phyloP scores from a whole-genome alignment of 1,140 invertebrate genomes.

The Drosophila tristis region DNA sequence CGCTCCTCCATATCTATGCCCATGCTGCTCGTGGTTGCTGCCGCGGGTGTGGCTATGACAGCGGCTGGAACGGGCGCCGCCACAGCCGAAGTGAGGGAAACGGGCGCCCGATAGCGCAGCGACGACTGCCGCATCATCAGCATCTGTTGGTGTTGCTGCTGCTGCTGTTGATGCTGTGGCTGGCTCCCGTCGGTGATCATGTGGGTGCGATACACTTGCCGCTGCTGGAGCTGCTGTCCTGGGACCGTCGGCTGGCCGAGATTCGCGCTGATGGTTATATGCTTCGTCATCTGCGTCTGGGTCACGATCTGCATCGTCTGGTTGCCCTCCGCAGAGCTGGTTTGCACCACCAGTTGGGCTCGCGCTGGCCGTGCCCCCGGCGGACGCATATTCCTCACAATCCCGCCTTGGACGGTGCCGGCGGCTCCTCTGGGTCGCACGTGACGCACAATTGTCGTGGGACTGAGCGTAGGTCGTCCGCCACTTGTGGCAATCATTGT shows the following conservation, averaged over 20 bases:
- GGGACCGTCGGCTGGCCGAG: slow-evolving; percentile 51
- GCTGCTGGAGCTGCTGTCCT: slow-evolving; percentile 39
- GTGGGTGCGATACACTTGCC: slow-evolving; percentile 58
- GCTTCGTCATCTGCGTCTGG: slow-evolving; percentile 52
- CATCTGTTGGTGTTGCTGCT: slow-evolving; percentile 60
- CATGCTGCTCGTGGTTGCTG: slow-evolving; percentile 23
- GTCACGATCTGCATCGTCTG: slow-evolving; percentile 72
- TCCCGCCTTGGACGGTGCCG: slow-evolving; percentile 20
- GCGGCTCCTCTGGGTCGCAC: slow-evolving; percentile 56
- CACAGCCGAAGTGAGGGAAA: slow-evolving; percentile 4
- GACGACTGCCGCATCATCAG: slow-evolving; percentile 60
- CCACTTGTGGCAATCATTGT: slow-evolving; percentile 47
- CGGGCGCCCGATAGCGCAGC: slow-evolving; percentile 42
- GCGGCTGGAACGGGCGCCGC: slow-evolving; percentile 15
- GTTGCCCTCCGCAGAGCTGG: slow-evolving; percentile 32
- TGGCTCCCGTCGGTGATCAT: slow-evolving; percentile 40
- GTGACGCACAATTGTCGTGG: slow-evolving; percentile 57
- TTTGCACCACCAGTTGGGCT: slow-evolving; percentile 56
- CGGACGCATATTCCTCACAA: slow-evolving; percentile 55
- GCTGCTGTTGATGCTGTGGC: slow-evolving; percentile 45
- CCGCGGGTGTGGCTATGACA: slow-evolving; percentile 12
- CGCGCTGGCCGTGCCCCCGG: slow-evolving; percentile 49
- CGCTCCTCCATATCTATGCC: slow-evolving; percentile 76
- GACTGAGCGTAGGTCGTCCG: slow-evolving; percentile 27
- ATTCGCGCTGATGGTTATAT: slow-evolving; percentile 63